phyloP scores from a whole-genome alignment of 2,888 invertebrate genomes.

The Mechanitis messenoides region DNA sequence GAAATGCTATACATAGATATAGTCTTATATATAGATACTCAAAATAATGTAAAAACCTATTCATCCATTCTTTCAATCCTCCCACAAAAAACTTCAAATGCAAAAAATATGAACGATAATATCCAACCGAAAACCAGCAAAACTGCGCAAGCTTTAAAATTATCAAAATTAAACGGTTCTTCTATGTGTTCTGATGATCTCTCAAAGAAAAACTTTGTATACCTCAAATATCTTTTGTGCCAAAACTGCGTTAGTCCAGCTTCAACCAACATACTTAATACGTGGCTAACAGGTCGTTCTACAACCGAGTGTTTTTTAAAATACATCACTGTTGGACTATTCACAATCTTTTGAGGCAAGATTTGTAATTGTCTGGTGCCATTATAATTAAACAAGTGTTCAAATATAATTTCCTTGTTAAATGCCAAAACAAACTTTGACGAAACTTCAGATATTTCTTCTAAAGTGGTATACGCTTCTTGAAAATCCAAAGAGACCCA shows the following conservation, averaged over 20 bases:
- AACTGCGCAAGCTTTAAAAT: constrained; percentile 41
- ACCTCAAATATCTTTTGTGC: constrained; percentile 34
- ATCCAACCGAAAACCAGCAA: constrained; percentile 42
- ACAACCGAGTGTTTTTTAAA: constrained; percentile 46
- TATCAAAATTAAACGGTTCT: constrained; percentile 34
- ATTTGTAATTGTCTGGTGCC: constrained; percentile 44
- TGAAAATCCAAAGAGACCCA: constrained; percentile 38
- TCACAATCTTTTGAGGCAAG: constrained; percentile 49
- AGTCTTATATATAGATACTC: not conserved
- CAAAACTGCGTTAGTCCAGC: constrained; percentile 42
- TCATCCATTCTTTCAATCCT: constrained; percentile 17
- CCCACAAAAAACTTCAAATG: constrained; percentile 42
- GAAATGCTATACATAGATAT: no score
- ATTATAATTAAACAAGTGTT: constrained; percentile 39
- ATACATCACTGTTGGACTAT: constrained; percentile 51
- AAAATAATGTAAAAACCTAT: not conserved
- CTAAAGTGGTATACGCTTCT: constrained; percentile 32
- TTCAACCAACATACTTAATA: constrained; percentile 42
- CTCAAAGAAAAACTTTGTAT: constrained; percentile 31
- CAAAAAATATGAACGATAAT: constrained; percentile 42
- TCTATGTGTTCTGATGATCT: constrained; percentile 15
- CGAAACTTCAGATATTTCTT: constrained; percentile 39
- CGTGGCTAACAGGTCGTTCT: constrained; percentile 35
- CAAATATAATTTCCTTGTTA: constrained; percentile 42
- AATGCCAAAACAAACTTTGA: constrained; percentile 48